Conservation (phyloP, 2,113 vertebrate species). For the Propithecus coquereli region DNA sequence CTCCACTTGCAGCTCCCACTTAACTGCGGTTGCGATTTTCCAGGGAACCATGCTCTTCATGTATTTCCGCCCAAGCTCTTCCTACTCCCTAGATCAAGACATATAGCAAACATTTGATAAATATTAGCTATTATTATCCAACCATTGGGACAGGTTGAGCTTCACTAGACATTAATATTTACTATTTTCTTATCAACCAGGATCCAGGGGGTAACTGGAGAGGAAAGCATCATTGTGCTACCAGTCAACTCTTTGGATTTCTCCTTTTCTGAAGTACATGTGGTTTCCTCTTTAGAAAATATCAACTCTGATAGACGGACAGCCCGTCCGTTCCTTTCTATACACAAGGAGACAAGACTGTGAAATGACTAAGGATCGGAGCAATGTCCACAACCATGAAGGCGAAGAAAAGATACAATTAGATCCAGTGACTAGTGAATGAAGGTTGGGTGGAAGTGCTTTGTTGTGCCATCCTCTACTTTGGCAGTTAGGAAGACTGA, state of each 20-base stretch:
- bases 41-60: constrained; percentile 59
- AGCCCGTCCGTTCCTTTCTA: background rate
- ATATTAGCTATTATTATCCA: background rate
- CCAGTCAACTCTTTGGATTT: background rate
- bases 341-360: background rate
- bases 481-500: background rate
- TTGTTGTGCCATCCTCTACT: background rate
- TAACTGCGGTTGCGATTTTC: constrained; percentile 52
- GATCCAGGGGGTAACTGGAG: background rate
- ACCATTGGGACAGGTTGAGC: background rate
- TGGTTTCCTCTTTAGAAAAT: background rate
- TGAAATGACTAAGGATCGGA: no score
- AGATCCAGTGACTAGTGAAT: background rate
- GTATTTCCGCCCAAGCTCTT: constrained; percentile 51
- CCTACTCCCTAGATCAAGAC: constrained; percentile 46
- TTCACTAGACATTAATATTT: background rate
- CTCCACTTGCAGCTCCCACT: constrained; percentile 58
- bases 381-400: background rate
- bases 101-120: background rate
- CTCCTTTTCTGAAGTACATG: background rate
- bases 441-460: background rate
- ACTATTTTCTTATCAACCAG: background rate
- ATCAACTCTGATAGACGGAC: background rate
- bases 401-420: accelerated
- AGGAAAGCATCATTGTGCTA: background rate